Evolutionary conservation across 2,113 vertebrate genomes (phyloP), one percentile per base, ranked within the genome.

Genomic region (Poeciliopsis occidentalis): DNA sequence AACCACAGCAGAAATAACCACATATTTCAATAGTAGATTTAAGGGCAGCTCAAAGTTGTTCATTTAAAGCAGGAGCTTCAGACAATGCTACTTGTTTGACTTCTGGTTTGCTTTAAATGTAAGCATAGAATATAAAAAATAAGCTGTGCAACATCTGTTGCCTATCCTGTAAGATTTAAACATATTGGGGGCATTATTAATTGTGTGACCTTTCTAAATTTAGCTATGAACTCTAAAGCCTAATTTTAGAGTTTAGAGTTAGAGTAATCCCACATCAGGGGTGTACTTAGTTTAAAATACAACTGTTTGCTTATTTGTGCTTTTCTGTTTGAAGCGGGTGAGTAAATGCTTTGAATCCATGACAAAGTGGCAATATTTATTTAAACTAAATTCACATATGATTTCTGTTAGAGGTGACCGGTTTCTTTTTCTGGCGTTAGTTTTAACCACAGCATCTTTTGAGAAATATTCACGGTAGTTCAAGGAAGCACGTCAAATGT

Each of bases 401-500:
- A 44, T 32, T 47, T 34, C 29, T 31, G n/a, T 69, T 57, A 60
- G 51, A 67, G 3, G 64, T 54, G 12, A 76, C 27, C 22, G 11
- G 63, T 34, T 27, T 61, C 22, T 47, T 37, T 34, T 26, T 31
- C 22, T 34, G 67, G 27, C 22, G 13, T 29, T 27, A 39, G 11
- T 31, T 71, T 61, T 77, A n/a, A 34, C 67, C 61, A 60, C 24
- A 8, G 19, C 60, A 24, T 54, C 3, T 6, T 54, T 29, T 37
- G 0, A 0, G 0, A 64, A 54, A 13, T 4, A 65, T n/a, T 24
- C 32, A 2, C 30, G 32, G 44, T 29, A 6, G 8, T 69, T 37
- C 41, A 37, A 47, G 6, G 39, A 10, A 0, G 6, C n/a, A 62
- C 11, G 4, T 19, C 47, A 0, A 26, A 29, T 47, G 12, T 29